Evolutionary conservation across 2,888 invertebrate species (phyloP), one percentile per base, ranked within the genome.

Genomic region (Eulithis testata): DNA sequence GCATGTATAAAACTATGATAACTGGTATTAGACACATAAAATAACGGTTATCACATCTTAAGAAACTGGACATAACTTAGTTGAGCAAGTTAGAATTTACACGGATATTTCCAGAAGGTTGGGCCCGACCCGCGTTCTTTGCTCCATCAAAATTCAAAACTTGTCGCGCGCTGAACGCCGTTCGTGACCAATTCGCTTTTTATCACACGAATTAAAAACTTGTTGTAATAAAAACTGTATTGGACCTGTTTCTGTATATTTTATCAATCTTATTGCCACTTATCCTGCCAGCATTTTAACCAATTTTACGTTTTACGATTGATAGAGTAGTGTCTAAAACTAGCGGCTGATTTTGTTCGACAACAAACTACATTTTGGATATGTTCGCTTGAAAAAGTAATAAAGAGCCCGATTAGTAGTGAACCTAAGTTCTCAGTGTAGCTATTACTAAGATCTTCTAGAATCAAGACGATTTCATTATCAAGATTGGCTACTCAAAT

Each of bases 111-210:
- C 61, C 55, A 56, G 62, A 67, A 66, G 67, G 68, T 61, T 57
- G 55, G 47, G 40, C 57, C 11, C 36, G 52, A 63, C 50, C 56
- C 55, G 59, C 49, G 58, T 47, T 60, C 40, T 60, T 50, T 51
- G 52, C 55, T 63, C 61, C 68, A 82, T 85, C 78, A 82, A 81
- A 78, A 87, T 86, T 86, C 87, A 83, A 76, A 75, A 69, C 82
- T 73, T 70, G 80, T 72, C 70, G 70, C 69, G 31, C 21, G 68
- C 75, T 76, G 79, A 76, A 83, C 81, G 76, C 77, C 79, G 67
- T 76, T 74, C 73, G 71, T 77, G 75, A 72, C 75, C 80, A 80
- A 83, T 83, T 79, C 40, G 73, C 67, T 75, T 81, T 82, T 80
- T 79, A 79, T 82, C 79, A 77, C 76, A 74, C 76, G 76, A 71